Evolutionary conservation across 2,113 vertebrate genomes (phyloP).

Genomic region (Urocitellus parryii): DNA sequence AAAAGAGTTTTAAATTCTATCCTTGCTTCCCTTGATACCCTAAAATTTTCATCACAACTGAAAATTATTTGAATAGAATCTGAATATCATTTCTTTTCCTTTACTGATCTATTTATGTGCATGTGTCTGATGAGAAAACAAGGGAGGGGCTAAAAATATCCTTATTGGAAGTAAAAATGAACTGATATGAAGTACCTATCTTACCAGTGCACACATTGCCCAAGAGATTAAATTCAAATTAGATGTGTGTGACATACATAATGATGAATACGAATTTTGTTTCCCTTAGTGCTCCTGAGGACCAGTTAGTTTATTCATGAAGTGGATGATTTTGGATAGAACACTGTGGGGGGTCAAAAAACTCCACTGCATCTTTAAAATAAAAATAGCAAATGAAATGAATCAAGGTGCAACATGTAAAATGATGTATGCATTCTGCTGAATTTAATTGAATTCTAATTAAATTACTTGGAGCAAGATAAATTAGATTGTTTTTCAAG

Average conservation of each 20-base stretch:
- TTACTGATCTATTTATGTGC: neutral
- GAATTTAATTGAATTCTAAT: conserved; percentile 71
- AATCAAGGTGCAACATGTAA: conserved; percentile 59
- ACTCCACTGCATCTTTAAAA: conserved; percentile 25
- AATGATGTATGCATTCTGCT: conserved; percentile 68
- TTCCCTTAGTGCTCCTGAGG: neutral
- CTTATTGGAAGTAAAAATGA: neutral
- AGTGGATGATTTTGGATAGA: conserved; percentile 30
- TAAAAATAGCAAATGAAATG: conserved; percentile 69
- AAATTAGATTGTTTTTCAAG: conserved; percentile 76
- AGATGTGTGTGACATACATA: neutral
- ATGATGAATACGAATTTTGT: neutral
- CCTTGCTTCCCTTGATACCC: neutral
- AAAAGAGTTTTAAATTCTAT: conserved; percentile 51
- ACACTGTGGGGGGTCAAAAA: conserved; percentile 26
- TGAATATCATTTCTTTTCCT: conserved; percentile 56
- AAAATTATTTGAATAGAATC: conserved; percentile 72
- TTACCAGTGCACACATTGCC: fast-evolving
- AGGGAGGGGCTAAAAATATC: neutral
- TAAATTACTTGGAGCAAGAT: conserved; percentile 70
- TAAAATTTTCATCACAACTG: neutral
- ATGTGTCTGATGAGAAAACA: conserved; percentile 4
- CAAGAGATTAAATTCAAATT: conserved; percentile 46
- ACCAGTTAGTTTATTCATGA: conserved; percentile 32
- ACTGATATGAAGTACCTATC: conserved; percentile 32